A percentile compares a stretch with the other conserved stretches of the same genome.
phyloP scores from a whole-genome alignment of 2,797 vertebrate species.

The Pangasius krempfi region DNA sequence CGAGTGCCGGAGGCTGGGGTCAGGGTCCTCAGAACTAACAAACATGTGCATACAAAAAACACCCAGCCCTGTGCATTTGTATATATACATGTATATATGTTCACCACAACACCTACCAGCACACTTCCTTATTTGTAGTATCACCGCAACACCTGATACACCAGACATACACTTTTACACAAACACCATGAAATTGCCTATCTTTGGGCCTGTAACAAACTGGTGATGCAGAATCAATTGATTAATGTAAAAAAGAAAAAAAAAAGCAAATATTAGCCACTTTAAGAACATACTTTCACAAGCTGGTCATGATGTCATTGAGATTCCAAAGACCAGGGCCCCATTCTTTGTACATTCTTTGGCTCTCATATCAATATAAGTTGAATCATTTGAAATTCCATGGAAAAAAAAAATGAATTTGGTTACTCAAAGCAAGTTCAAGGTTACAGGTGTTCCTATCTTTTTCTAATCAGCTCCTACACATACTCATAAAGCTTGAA shows the following conservation, averaged over 20 bases:
- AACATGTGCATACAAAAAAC: conserved; percentile 16
- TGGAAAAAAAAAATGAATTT: neutral
- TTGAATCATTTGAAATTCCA: neutral
- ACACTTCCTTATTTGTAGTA: conserved; percentile 45
- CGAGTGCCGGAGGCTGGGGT: conserved; percentile 80
- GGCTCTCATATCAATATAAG: conserved; percentile 1
- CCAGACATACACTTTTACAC: conserved; percentile 27
- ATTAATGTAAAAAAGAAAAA: neutral
- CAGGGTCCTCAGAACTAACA: conserved; percentile 57
- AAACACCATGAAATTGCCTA: conserved; percentile 46
- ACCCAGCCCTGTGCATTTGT: conserved; percentile 41
- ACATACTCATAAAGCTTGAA: conserved; percentile 5
- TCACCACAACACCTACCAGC: conserved; percentile 45
- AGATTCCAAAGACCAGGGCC: conserved; percentile 50
- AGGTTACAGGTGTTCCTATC: neutral
- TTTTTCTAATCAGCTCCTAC: conserved; percentile 1
- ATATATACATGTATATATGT: conserved; percentile 38
- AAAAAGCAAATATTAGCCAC: conserved; percentile 35
- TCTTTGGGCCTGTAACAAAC: conserved; percentile 34
- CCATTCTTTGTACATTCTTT: conserved; percentile 37
- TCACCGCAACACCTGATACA: conserved; percentile 32
- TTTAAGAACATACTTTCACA: conserved; percentile 47
- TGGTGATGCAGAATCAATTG: conserved; percentile 18
- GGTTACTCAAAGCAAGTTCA: conserved; percentile 33
- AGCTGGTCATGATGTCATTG: conserved; percentile 33